Evolutionary conservation across 2,888 invertebrate genomes (phyloP), one percentile per base, ranked within the genome.

Genomic region (Tachystola acroxantha): DNA sequence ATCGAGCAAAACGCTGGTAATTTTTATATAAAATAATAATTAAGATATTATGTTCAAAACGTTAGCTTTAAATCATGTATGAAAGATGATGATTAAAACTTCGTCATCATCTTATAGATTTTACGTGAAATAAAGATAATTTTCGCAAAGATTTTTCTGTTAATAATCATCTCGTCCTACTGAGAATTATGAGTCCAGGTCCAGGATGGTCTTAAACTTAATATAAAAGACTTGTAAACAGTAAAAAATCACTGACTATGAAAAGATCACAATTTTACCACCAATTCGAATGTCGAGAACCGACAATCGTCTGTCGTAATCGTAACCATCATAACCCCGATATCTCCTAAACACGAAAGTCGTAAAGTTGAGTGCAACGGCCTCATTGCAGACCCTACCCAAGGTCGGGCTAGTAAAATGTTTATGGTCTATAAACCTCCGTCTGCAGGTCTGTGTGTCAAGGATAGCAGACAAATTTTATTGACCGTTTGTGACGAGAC

Each of bases 401-500:
- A 84, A 85, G 86, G 85, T 78, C 78, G 81, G 43, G 80, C 81
- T 84, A 85, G 85, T 85, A 85, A 85, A 86, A 84, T 84, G 82
- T 86, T 85, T 85, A 86, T 86, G 76, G 82, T 64, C 84, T 80
- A 85, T 86, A 86, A 86, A 74, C 54, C 75, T 70, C 63, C 78
- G 81, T 78, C 79, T 79, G 73, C 70, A 75, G 64, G 84, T 82
- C 81, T 82, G 72, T 82, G 60, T 85, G 86, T 85, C 86, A 86
- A 85, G 86, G 84, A 72, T 81, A 72, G 72, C 64, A 80, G 79
- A 76, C 76, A 73, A 54, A 73, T 76, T 79, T 78, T 79, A 80
- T 80, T 77, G 75, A 72, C 75, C 72, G 65, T 74, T 65, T 58
- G 61, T 64, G 55, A 68, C 71, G 71, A 51, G 50, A 63, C 62